Evolutionary conservation across 1,140 invertebrate species (phyloP).

Genomic region (Drosophila insularis): DNA sequence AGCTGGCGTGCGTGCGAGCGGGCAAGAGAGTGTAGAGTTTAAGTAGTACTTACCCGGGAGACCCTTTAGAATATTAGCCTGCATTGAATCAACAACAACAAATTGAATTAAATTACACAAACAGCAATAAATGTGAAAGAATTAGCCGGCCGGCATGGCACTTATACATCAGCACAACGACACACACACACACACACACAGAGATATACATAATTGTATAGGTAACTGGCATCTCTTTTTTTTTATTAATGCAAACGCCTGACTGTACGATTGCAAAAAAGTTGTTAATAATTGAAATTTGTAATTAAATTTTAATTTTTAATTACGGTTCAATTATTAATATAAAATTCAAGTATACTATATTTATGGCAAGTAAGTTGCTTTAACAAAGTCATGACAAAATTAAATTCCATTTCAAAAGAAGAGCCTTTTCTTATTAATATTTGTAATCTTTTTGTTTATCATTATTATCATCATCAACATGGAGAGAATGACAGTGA

Average conservation of each 20-base stretch:
- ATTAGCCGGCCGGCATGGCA: constrained; percentile 13
- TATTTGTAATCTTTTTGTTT: too few relatives aligned
- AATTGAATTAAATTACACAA: constrained; percentile 75
- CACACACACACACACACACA: background rate
- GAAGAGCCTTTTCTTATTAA: too few relatives aligned
- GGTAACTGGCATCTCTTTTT: background rate
- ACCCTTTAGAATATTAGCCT: constrained; percentile 64
- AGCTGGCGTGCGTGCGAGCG: constrained; percentile 23
- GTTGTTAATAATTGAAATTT: constrained; percentile 42
- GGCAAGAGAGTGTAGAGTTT: constrained; percentile 1
- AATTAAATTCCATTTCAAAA: too few relatives aligned
- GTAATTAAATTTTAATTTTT: constrained; percentile 42
- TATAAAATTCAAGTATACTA: constrained; percentile 38
- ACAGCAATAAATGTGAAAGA: constrained; percentile 42
- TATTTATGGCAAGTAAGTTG: background rate
- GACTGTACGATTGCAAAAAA: constrained; percentile 53
- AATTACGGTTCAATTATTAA: constrained; percentile 36
- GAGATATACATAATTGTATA: background rate
- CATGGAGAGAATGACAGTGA: too few relatives aligned
- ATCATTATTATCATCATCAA: too few relatives aligned
- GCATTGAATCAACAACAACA: constrained; percentile 64
- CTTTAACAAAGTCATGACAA: background rate
- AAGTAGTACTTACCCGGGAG: background rate
- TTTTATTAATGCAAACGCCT: constrained; percentile 40
- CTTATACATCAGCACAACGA: background rate